Evolutionary conservation across 1,140 invertebrate genomes (phyloP), one percentile per base, ranked within the genome.

Genomic region (Epicauta chinensis): DNA sequence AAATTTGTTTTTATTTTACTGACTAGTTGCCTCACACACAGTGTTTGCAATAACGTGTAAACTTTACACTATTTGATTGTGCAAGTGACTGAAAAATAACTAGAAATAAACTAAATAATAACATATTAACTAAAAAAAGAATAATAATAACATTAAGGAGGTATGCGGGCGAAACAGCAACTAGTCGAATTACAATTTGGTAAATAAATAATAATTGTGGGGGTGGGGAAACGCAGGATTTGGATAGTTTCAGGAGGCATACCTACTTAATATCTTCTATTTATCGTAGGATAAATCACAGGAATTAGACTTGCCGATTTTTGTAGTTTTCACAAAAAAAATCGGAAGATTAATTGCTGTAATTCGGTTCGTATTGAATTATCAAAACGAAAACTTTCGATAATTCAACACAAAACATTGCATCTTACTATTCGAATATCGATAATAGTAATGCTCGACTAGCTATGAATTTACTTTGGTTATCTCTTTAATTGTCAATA

Each of bases 1-100:
- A 52, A 48, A 56, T 60, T 47, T 47, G 48, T 37, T 56, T 60
- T 57, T 52, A 58, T 58, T 59, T 63, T 56, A 59, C 58, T 71
- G 69, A 71, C 69, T 71, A 71, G 69, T 71, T 71, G 65, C 67
- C 62, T 63, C 65, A 71, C 67, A 71, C n/a, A n/a, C 69, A 53
- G 62, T 66, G 61, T 64, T 58, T 56, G 53, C 49, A 55, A 60
- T 56, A 63, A 57, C 56, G 62, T 66, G 62, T 63, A 61, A 42
- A 56, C 44, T 43, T 55, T 65, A 65, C 60, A 61, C 56, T 60
- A 63, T 53, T 39, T 39, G 41, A 62, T 51, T 52, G 60, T 62
- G 60, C 62, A 50, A 52, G 55, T 60, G 53, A 56, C 53, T 43
- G 38, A 9, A n/a, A 34, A 34, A n/a, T n/a, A n/a, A 34, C 32